Conservation (phyloP, 2,113 vertebrate genomes). For the Nannospalax galili region DNA sequence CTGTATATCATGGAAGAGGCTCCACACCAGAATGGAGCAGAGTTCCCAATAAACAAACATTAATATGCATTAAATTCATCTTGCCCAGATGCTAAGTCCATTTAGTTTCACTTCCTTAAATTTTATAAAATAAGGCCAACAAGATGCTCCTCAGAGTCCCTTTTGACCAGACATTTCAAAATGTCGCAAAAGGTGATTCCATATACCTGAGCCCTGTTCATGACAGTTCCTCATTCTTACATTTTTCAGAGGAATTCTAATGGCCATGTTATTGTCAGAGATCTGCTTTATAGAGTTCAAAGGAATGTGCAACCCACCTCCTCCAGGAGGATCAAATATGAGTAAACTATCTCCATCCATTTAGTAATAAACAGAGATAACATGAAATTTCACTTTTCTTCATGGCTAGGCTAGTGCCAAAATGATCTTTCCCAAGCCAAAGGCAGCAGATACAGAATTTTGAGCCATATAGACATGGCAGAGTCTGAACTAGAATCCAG, state of each 20-base stretch:
- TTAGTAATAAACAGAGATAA: not conserved
- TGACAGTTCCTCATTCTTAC: not conserved
- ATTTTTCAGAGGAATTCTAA: not conserved
- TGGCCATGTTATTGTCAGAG: rapidly evolving
- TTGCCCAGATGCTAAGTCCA: not conserved
- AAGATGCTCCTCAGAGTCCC: not conserved
- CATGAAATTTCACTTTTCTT: not conserved
- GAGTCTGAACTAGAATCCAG: not conserved
- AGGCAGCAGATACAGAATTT: not conserved
- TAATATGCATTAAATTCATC: not conserved
- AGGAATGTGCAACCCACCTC: not conserved
- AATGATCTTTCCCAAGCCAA: not conserved
- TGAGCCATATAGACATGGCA: not conserved
- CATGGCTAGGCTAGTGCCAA: not conserved
- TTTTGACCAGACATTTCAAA: not conserved
- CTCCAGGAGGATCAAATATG: not conserved
- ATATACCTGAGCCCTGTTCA: not conserved
- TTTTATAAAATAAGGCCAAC: not conserved
- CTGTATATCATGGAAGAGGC: not conserved
- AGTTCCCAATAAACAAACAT: not conserved
- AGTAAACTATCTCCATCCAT: not conserved
- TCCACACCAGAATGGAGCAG: not conserved
- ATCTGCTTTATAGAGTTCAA: not conserved
- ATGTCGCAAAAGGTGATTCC: not conserved
- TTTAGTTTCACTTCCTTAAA: not conserved